Evolutionary conservation across 92 coral and sea anemone species (phyloP).

Genomic region (Zoanthus sociatus): DNA sequence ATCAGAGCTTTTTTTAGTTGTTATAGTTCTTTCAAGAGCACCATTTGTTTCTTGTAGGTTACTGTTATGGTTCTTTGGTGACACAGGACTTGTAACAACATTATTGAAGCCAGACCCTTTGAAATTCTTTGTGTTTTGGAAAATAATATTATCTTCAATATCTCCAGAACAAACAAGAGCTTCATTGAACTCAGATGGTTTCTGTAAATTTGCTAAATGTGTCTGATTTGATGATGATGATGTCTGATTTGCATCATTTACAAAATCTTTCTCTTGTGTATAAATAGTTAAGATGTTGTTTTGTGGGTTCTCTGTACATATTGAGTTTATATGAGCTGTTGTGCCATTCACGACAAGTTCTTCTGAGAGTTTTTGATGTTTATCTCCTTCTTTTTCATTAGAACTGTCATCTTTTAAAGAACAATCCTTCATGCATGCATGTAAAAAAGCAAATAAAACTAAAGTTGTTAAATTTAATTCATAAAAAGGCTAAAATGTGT

Average conservation of each 20-base stretch:
- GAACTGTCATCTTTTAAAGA: constrained; percentile 17
- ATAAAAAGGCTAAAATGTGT: neutral
- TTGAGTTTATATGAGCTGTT: neutral
- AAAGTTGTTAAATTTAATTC: neutral
- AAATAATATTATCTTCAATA: neutral
- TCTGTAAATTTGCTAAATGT: neutral
- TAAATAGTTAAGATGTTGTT: neutral
- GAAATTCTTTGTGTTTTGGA: neutral
- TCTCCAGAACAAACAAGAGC: neutral
- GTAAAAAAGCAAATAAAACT: neutral
- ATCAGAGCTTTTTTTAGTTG: neutral
- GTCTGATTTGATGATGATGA: neutral
- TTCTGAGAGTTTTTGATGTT: neutral
- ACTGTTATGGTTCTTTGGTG: neutral
- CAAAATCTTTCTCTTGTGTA: neutral
- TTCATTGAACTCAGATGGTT: neutral
- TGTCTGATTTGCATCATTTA: neutral
- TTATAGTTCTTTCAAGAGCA: neutral
- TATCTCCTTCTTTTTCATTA: neutral
- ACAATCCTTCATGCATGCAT: neutral
- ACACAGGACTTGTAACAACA: neutral
- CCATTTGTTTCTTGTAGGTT: neutral
- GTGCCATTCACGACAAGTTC: neutral
- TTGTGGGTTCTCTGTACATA: neutral
- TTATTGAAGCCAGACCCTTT: neutral